Percentiles rank a stretch among this genome's conserved stretches.
These are phyloP conservation scores for Microplitis deprimator DNA, from an alignment of 2,888 invertebrate genomes.

Conservation along the genomic window DNA sequence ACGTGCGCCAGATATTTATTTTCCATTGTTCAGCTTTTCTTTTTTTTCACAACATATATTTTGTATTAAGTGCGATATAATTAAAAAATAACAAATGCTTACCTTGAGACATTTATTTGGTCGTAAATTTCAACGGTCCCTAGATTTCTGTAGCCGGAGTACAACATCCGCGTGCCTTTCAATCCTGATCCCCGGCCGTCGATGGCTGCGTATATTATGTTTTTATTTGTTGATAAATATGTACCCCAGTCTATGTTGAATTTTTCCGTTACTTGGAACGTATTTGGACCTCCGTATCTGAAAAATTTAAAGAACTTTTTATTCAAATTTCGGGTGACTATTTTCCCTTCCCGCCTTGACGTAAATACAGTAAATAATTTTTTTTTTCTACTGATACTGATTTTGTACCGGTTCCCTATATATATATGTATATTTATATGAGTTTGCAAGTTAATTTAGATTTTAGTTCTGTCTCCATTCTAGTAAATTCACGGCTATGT, in stretches of 20 bases:
- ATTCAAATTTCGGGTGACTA: background rate
- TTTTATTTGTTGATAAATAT: slow-evolving; percentile 86
- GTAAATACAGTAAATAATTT: no score
- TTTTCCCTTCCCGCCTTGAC: no score
- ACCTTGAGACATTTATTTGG: slow-evolving; percentile 89
- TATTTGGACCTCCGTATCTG: slow-evolving; percentile 94
- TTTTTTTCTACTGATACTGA: no score
- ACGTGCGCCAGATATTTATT: background rate
- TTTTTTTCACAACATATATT: background rate
- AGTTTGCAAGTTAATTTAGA: background rate
- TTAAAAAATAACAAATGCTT: slow-evolving; percentile 52
- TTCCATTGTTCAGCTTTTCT: background rate
- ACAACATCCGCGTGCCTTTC: slow-evolving; percentile 86
- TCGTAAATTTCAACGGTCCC: slow-evolving; percentile 94
- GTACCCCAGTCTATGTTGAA: slow-evolving; percentile 91
- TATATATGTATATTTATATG: background rate
- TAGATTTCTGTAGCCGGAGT: slow-evolving; percentile 85
- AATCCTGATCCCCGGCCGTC: slow-evolving; percentile 93
- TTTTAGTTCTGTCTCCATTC: background rate
- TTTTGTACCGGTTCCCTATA: no score
- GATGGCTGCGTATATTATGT: slow-evolving; percentile 89
- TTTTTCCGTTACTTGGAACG: slow-evolving; percentile 85
- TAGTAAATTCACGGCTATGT: slow-evolving; percentile 46
- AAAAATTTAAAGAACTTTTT: slow-evolving; percentile 46
- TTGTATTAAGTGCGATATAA: background rate